phyloP scores from a whole-genome alignment of 53 echinoderm and acorn worm species.

The Patiria pectinifera region DNA sequence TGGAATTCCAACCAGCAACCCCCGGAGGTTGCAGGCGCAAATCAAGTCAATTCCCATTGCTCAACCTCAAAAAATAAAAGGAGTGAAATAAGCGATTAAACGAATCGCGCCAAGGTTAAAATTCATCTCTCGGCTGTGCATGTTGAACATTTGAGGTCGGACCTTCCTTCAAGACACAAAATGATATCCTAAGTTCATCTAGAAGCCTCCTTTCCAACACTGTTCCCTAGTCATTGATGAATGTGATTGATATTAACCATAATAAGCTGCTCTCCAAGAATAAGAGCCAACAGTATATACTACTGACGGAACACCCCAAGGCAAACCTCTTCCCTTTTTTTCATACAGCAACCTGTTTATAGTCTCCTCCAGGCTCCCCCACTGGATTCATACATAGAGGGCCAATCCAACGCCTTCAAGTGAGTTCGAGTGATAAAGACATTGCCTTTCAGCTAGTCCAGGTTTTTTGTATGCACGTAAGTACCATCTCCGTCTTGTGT shows the following conservation, averaged over 20 bases:
- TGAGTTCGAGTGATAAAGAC: slow-evolving; percentile 23
- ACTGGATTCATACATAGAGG: slow-evolving; percentile 21
- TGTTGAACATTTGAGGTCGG: background rate
- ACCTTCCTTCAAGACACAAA: background rate
- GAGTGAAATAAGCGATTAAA: too few relatives aligned
- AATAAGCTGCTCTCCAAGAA: background rate
- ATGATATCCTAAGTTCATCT: background rate
- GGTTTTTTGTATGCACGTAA: background rate
- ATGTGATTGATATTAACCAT: background rate
- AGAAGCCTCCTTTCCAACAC: background rate
- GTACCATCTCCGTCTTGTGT: background rate
- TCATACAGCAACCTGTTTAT: background rate
- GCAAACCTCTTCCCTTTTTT: background rate
- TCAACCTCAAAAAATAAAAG: too few relatives aligned
- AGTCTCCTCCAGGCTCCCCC: slow-evolving; percentile 1
- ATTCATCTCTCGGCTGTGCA: background rate
- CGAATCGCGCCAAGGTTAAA: background rate
- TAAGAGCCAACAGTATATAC: background rate
- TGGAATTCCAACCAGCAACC: too few relatives aligned
- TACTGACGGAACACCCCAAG: background rate
- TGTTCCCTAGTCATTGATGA: background rate
- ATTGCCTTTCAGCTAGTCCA: background rate
- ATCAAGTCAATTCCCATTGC: too few relatives aligned
- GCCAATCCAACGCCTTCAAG: slow-evolving; percentile 43
- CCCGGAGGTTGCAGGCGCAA: too few relatives aligned